Evolutionary conservation across 2,797 vertebrate genomes (phyloP).

Genomic region (Meriones psammophilus): DNA sequence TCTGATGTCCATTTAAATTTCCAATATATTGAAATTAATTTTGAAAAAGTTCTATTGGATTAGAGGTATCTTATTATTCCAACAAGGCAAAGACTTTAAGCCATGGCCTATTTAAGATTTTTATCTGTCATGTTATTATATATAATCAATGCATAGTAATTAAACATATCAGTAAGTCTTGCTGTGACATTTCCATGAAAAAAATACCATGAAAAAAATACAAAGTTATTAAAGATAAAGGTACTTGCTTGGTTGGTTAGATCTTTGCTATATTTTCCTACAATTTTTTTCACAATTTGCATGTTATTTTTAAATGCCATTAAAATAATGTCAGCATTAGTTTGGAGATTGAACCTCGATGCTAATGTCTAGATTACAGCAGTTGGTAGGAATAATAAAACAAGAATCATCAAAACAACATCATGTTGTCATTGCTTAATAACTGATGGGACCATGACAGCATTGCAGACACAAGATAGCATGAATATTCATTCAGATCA

Average conservation of each 20-base stretch:
- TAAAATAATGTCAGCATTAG: conserved; percentile 69
- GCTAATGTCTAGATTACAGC: conserved; percentile 34
- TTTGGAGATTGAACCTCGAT: conserved; percentile 49
- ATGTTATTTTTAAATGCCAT: conserved; percentile 60
- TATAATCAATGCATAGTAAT: neutral
- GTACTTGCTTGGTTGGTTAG: neutral
- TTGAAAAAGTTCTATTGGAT: neutral
- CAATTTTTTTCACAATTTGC: conserved; percentile 44
- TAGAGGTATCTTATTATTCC: neutral
- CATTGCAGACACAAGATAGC: conserved; percentile 71
- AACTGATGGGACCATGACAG: conserved; percentile 83
- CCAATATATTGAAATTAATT: neutral
- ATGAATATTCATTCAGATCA: conserved; percentile 87
- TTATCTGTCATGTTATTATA: neutral
- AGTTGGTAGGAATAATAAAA: conserved; percentile 74
- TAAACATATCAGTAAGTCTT: neutral
- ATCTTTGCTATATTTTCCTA: neutral
- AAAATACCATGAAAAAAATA: neutral
- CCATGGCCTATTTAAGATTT: neutral
- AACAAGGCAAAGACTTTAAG: neutral
- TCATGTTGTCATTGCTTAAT: conserved; percentile 80
- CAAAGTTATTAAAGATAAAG: conserved; percentile 26
- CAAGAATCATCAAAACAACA: conserved; percentile 76
- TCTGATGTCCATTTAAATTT: neutral
- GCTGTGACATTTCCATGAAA: neutral